These are phyloP conservation scores for Amazona vittata DNA, from an alignment of 2,113 vertebrate genomes.

Conservation along the genomic window DNA sequence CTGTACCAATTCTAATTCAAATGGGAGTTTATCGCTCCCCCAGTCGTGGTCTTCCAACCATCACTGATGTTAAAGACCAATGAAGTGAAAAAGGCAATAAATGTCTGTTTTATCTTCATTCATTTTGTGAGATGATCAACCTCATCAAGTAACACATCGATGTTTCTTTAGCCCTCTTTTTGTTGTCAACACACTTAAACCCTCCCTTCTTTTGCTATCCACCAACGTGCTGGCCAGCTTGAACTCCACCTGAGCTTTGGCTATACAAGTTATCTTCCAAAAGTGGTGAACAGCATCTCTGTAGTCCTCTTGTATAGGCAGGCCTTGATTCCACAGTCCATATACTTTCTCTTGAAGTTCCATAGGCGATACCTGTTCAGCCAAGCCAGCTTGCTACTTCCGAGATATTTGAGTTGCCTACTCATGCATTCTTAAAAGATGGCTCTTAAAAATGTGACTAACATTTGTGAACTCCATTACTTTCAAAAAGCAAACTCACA, in stretches of 20 bases:
- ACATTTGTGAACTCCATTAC: neutral
- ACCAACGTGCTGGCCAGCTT: neutral
- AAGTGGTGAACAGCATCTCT: neutral
- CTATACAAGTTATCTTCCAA: rapidly evolving
- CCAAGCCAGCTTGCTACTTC: neutral
- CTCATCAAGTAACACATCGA: neutral
- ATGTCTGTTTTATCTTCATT: neutral
- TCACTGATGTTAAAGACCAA: neutral
- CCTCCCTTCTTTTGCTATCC: neutral
- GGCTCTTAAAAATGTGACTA: neutral
- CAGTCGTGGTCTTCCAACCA: neutral
- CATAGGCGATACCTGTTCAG: neutral
- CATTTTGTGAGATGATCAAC: neutral
- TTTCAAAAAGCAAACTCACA: neutral
- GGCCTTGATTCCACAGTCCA: neutral
- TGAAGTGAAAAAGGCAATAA: neutral
- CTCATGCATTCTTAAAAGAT: neutral
- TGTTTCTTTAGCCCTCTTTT: neutral
- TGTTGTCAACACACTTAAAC: neutral
- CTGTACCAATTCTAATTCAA: neutral
- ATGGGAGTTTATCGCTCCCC: neutral
- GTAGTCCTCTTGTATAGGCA: neutral
- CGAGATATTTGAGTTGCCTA: neutral
- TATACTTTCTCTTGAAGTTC: neutral
- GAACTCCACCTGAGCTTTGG: neutral